A percentile compares a stretch with the other conserved stretches of the same genome.
Conservation (phyloP, 2,797 vertebrate genomes). For the Aldrovandia affinis region DNA sequence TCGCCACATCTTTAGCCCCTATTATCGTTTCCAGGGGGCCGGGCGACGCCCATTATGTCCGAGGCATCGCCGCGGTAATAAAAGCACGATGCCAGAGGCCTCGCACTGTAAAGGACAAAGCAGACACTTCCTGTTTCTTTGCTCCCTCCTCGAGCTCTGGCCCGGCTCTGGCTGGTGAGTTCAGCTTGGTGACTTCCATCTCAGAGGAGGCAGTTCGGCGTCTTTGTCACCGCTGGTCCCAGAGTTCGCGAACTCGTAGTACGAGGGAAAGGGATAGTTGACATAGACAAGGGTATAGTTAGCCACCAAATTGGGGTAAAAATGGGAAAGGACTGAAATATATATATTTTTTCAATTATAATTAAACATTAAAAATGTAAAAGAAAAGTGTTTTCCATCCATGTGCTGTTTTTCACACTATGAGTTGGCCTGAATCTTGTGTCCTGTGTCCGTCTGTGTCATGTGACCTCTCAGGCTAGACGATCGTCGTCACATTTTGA, state of each 20-base stretch:
- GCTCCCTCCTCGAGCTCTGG: background rate
- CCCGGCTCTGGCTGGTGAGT: no score
- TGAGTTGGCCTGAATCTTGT: slow-evolving; percentile 8
- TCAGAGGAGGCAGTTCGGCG: no score
- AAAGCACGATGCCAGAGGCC: background rate
- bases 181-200: no score
- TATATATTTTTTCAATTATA: no score
- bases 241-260: no score
- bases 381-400: no score
- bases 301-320: no score
- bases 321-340: no score
- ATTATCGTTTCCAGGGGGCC: background rate
- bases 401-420: background rate
- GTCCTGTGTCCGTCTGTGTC: slow-evolving; percentile 18
- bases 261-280: no score
- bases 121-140: background rate
- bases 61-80: background rate
- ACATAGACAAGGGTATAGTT: no score
- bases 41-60: background rate
- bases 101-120: background rate
- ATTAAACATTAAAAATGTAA: no score
- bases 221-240: no score
- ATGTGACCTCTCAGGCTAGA: background rate
- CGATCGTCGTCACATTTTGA: background rate
- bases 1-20: background rate